Base-by-base conservation (phyloP, 2,797 vertebrate species). In the Nyctalus aviator region DNA sequence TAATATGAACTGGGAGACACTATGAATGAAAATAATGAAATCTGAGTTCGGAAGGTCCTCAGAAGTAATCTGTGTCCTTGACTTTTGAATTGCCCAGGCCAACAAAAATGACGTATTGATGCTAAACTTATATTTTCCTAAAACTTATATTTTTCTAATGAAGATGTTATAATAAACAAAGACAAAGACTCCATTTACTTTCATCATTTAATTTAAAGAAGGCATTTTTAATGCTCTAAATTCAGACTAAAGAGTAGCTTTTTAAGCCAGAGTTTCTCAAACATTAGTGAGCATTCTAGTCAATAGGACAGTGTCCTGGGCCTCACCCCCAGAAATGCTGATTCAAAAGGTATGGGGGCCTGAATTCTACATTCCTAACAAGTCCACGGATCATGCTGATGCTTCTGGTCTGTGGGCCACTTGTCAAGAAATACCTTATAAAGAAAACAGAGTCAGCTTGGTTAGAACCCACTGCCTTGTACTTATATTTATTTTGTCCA, bases 161-260 rank as follows among this genome's bases (percentile, higher is more conserved):
- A 89, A 37, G 25, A 69, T 62, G 2, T 35, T 68, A 72, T n/a
- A 86, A 89, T 32, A 82, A 44, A 78, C 32, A 57, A 20, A 87
- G 62, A 71, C 25, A 78, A 84, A 91, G 81, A 64, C 50, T 59
- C 37, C 48, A 79, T 46, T 87, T n/a, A 71, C 23, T 64, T 82
- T 73, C 27, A 41, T 15, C 75, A 88, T 69, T 95, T 83, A n/a
- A 57, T 93, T 87, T 48, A 7, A 72, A 82, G 85, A 72, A 73
- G 25, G 30, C 14, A 55, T 78, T 72, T 72, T 83, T 69, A 64
- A 75, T 44, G 53, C 3, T 8, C 37, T 20, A 30, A 44, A 68
- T 72, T 81, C 64, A 90, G 35, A 77, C 25, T 50, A 53, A 85
- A 78, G 21, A 76, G 5, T 3, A n/a, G 32, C 46, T 66, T 46